Base-by-base conservation (phyloP, 2,113 vertebrate genomes). In the Aegotheles bennettii region DNA sequence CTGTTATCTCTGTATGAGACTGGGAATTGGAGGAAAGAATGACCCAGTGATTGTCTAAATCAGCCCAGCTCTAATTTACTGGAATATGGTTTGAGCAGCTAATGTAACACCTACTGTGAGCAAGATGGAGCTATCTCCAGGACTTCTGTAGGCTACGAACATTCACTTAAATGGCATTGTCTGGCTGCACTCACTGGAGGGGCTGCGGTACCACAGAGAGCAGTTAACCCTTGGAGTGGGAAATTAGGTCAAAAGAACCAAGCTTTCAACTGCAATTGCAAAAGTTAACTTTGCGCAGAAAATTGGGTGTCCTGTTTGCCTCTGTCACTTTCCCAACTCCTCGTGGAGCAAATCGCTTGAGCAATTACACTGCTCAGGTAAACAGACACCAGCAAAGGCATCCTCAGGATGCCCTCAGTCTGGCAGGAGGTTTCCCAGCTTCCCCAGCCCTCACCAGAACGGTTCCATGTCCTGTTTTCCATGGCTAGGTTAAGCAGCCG, bases 21-120 rank as follows among this genome's bases (percentile, higher is more conserved):
- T 13, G 95, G 91, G 96, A 97, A 97, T 95, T 71, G 63, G 91
- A 97, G 95, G 94, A 33, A 97, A 96, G 96, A 98, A 98, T 97
- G 97, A 98, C 97, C 98, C 96, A 84, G 77, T 98, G 98, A 98
- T 98, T 98, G 97, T 97, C 78, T 93, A 97, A 97, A 87, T 96
- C 97, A 98, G 96, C 93, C 97, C 93, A 70, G 96, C 97, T 98
- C 98, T 98, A 98, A 98, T 98, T 98, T 98, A 97, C 95, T 83
- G 96, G 97, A 98, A 98, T 98, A 97, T 93, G 97, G 97, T 98
- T 97, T 97, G 96, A 98, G 97, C 97, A 61, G 96, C 96, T 98
- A 98, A 98, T 97, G 97, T 92, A 82, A 97, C 97, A 94, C 98
- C 98, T 25, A 91, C 98, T 97, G 98, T 67, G 98, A 95, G 50